Percentiles rank a stretch among this genome's conserved stretches.
Evolutionary conservation across 2,797 vertebrate genomes (phyloP).

Genomic region (Zalophus californianus): DNA sequence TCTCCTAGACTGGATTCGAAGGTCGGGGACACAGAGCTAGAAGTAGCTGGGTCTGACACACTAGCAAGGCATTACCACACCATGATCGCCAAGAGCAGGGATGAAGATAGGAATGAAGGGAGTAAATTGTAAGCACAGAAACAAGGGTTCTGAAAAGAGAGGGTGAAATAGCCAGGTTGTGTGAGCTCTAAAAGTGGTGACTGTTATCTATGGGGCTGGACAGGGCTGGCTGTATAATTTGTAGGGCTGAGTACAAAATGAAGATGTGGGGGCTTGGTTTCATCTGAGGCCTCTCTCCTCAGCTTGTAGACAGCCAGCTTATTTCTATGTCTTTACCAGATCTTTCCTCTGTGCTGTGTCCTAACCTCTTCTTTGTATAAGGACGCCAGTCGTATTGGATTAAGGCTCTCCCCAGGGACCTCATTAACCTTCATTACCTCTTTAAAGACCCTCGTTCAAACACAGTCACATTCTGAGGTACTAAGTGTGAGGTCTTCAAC

Average conservation of each 20-base stretch:
- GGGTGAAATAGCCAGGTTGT: not conserved
- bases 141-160: not conserved
- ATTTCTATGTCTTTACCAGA: not conserved
- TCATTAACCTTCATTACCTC: not conserved
- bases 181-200: not conserved
- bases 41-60: not conserved
- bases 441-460: conserved; percentile 12
- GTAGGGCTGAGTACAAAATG: not conserved
- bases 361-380: not conserved
- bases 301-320: not conserved
- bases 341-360: not conserved
- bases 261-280: not conserved
- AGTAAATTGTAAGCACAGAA: not conserved
- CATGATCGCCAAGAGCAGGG: rapidly evolving
- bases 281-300: not conserved
- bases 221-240: not conserved
- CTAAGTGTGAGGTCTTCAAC: not conserved
- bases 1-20: not conserved
- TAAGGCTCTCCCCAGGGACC: not conserved
- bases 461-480: not conserved
- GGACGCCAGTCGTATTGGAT: not conserved
- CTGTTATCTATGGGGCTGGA: not conserved
- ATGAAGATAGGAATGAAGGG: not conserved
- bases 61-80: not conserved
- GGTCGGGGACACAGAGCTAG: not conserved